Base-by-base conservation (phyloP, 2,888 invertebrate genomes). In the Mylabris sibirica region DNA sequence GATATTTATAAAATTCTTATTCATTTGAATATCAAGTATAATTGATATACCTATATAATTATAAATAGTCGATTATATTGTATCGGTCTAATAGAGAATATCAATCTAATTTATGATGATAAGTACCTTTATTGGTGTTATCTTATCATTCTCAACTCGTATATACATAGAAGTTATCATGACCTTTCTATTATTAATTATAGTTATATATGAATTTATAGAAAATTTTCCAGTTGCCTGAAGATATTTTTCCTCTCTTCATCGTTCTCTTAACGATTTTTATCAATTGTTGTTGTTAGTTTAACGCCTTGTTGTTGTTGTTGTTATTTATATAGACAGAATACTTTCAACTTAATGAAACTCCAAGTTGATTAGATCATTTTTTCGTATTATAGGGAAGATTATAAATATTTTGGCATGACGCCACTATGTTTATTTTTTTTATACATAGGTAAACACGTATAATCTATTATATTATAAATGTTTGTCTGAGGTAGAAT, bases 91-190 rank as follows among this genome's bases (percentile, higher is more conserved):
- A n/a, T n/a, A 30, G 26, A 30, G 30, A 30, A 8, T 30, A 30
- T 30, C 30, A 57, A 57, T 24, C 4, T 14, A 57, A 24, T 57
- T 49, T 41, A 24, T 17, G 38, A 30, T 30, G 30, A 30, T 20
- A 17, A 12, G 62, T 63, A 64, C 62, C 64, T 67, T 69, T 64
- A 69, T 66, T 65, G 30, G 22, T 44, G 60, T 64, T 67, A 66
- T 70, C 70, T 70, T 70, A 70, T 70, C 70, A 22, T 20, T 17
- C 11, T 63, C 34, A 17, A 61, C 20, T 38, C n/a, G 38, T 57
- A 24, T 61, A 20, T 2, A n/a, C n/a, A n/a, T n/a, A n/a, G n/a
- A 17, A 17, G 12, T 60, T 24, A 60, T 44, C 41, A 17, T 68
- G 63, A 66, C 69, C 69, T 60, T 41, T 57, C 12, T 57, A 4